Conservation (phyloP, 2,113 vertebrate genomes). For the Kobus ellipsiprymnus region DNA sequence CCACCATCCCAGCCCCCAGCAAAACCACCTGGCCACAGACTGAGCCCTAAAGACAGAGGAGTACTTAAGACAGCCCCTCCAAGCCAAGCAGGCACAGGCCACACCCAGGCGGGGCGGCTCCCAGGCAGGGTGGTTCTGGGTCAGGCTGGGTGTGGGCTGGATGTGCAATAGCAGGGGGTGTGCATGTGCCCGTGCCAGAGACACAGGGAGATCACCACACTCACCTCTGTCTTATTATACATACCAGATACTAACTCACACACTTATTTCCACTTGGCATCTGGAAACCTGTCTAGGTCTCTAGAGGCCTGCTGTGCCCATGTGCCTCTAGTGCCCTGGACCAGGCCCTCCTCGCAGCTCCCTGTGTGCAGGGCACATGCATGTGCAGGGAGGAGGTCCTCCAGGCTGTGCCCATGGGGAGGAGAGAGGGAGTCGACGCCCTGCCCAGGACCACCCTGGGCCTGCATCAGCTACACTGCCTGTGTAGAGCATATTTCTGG, state of each 20-base stretch:
- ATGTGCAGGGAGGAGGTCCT: background rate
- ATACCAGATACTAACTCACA: background rate
- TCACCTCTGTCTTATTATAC: background rate
- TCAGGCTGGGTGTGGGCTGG: background rate
- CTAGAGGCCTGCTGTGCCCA: background rate
- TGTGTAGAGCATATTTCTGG: background rate
- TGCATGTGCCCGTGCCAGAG: background rate
- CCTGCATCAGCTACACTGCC: background rate
- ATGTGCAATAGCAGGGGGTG: background rate
- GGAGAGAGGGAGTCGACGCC: background rate
- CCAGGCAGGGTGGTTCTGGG: background rate
- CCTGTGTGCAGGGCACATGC: background rate
- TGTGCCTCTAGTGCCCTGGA: background rate
- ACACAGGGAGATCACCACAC: too few species aligned
- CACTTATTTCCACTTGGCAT: background rate
- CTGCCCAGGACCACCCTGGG: background rate
- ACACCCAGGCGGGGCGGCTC: too few species aligned
- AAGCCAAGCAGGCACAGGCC: background rate
- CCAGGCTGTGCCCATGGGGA: background rate
- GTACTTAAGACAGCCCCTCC: background rate
- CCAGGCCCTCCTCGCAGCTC: background rate
- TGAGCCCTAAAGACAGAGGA: background rate
- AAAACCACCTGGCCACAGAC: background rate
- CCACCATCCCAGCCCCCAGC: background rate
- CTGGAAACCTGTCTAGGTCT: background rate